Percentiles rank a stretch among this genome's conserved stretches.
These are phyloP conservation scores for Drosophila subpulchrella DNA, from an alignment of 1,140 invertebrate species.

Conservation along the genomic window DNA sequence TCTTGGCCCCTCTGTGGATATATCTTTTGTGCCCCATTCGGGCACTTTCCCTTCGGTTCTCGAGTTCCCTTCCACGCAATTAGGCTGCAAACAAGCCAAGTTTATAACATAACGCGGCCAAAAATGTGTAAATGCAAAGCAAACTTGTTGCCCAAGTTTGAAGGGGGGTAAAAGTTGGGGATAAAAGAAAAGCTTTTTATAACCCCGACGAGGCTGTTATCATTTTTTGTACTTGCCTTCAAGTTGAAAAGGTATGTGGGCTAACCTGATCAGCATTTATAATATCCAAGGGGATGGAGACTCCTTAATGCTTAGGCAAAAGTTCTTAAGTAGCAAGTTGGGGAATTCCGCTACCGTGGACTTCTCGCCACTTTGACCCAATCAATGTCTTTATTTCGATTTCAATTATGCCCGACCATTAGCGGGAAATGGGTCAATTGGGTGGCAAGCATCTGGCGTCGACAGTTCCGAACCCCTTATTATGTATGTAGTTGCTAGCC, in stretches of 20 bases:
- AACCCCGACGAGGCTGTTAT: slow-evolving; percentile 6
- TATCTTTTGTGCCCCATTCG: slow-evolving; percentile 23
- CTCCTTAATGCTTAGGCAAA: slow-evolving; percentile 7
- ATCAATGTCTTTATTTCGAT: slow-evolving; percentile 59
- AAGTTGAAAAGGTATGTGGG: slow-evolving; percentile 28
- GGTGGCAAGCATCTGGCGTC: slow-evolving; percentile 54
- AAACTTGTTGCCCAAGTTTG: slow-evolving; percentile 63
- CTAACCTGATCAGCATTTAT: slow-evolving; percentile 23
- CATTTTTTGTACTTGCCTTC: slow-evolving; percentile 14
- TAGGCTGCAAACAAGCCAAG: slow-evolving; percentile 70
- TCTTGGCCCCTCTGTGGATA: slow-evolving; percentile 39
- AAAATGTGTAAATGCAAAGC: slow-evolving; percentile 64
- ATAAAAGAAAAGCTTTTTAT: slow-evolving; percentile 23
- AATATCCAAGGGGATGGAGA: slow-evolving; percentile 9
- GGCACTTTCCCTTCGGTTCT: slow-evolving; percentile 2
- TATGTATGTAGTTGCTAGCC: slow-evolving; percentile 3
- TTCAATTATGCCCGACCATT: slow-evolving; percentile 67
- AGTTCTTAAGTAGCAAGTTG: slow-evolving; percentile 53
- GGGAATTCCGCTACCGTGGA: slow-evolving; percentile 21
- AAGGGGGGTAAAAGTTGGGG: slow-evolving; percentile 36
- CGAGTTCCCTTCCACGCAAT: slow-evolving; percentile 55
- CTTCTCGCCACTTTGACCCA: slow-evolving; percentile 17
- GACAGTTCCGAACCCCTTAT: slow-evolving; percentile 25
- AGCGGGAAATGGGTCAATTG: slow-evolving; percentile 74
- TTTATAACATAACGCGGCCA: slow-evolving; percentile 59